Evolutionary conservation across 2,888 invertebrate genomes (phyloP), one percentile per base, ranked within the genome.

Genomic region (Cremastobaeus sp.): DNA sequence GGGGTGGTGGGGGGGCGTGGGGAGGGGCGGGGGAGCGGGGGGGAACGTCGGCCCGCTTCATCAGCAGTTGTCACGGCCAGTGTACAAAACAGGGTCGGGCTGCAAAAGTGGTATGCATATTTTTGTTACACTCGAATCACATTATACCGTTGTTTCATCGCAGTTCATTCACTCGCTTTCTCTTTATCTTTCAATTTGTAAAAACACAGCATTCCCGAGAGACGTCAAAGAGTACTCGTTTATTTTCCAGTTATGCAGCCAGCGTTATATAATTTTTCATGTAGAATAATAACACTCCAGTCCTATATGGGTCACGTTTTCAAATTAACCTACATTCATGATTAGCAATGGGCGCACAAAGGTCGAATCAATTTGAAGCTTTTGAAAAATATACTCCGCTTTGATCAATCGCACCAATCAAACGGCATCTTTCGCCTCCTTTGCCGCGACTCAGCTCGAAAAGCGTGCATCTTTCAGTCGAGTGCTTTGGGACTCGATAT

Each of bases 371-470:
- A 72, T 72, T 65, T 52, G 45, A 37, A 32, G 35, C 30, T 54
- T 72, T 72, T 65, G 60, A 60, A 59, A 59, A 35, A 25, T 72
- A 55, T 60, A 25, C 54, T 66, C 60, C 41, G 60, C 72, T 59
- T 72, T 66, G 66, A 72, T 60, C 54, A 66, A 72, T 60, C 60
- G 55, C 54, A 50, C 50, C 50, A 64, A 64, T 66, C 66, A 60
- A 72, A 72, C 57, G 64, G 66, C 66, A n/a, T n/a, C 66, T 66
- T 60, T 57, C 48, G 60, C 43, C 68, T 48, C 39, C 39, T 60
- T 59, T 59, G 47, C 18, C 55, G 3, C n/a, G n/a, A n/a, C n/a
- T n/a, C n/a, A n/a, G n/a, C n/a, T n/a, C n/a, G n/a, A n/a, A n/a
- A n/a, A n/a, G n/a, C n/a, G n/a, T n/a, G n/a, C n/a, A n/a, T n/a